A percentile compares a stretch with the other conserved stretches of the same genome.
Evolutionary conservation across 2,797 vertebrate species (phyloP).

Genomic region (Pipistrellus kuhlii): DNA sequence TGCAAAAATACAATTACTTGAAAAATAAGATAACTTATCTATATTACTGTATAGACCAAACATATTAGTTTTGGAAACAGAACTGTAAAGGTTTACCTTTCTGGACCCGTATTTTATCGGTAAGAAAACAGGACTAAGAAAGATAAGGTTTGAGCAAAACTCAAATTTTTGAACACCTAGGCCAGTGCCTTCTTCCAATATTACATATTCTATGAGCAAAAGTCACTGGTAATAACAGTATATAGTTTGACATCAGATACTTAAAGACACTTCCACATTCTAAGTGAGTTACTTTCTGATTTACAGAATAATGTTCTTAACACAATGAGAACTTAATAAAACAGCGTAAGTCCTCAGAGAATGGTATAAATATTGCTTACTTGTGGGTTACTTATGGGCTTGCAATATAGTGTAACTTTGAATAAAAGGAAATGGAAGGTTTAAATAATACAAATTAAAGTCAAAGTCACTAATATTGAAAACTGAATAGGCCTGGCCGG

Average conservation of each 20-base stretch:
- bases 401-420: background rate
- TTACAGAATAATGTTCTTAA: background rate
- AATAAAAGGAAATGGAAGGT: background rate
- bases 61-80: background rate
- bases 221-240: background rate
- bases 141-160: background rate
- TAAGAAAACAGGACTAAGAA: background rate
- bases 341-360: background rate
- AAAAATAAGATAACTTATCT: background rate
- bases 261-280: background rate
- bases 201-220: background rate
- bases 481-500: no score
- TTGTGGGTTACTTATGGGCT: background rate
- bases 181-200: background rate
- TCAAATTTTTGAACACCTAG: background rate
- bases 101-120: background rate
- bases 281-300: background rate
- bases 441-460: background rate
- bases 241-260: background rate
- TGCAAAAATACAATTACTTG: background rate
- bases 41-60: background rate
- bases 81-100: background rate
- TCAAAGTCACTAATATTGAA: background rate
- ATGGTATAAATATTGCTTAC: background rate
- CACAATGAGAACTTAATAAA: slow-evolving; percentile 8